Conservation (phyloP, 2,888 invertebrate species). For the Synergus umbraculus region DNA sequence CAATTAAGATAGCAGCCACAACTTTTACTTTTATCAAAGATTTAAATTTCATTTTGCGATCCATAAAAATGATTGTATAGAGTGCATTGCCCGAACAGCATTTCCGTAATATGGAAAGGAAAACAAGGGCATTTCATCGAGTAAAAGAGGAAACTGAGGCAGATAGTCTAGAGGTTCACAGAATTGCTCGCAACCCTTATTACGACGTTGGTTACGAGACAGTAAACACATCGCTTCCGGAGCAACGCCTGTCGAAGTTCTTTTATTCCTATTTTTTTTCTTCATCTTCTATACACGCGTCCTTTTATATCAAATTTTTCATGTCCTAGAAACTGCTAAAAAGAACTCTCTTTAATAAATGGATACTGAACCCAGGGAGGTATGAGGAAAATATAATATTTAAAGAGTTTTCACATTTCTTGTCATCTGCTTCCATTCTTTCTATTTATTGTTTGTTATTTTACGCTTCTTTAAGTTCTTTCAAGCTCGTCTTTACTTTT, state of each 20-base stretch:
- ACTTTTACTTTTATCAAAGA: too few species aligned
- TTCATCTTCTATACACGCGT: not conserved
- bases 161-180: not conserved
- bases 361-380: not conserved
- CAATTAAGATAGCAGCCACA: too few species aligned
- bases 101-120: not conserved
- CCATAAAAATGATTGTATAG: not conserved
- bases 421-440: not conserved
- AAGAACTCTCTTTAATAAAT: not conserved
- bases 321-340: not conserved
- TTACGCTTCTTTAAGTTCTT: too few species aligned
- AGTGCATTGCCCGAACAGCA: not conserved
- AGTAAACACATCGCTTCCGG: not conserved
- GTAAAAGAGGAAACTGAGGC: not conserved
- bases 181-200: not conserved
- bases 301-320: not conserved
- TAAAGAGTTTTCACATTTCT: not conserved
- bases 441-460: too few species aligned
- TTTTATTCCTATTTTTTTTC: not conserved
- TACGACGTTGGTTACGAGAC: conserved; percentile 11
- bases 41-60: not conserved
- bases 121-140: conserved; percentile 1
- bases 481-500: too few species aligned
- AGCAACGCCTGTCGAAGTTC: not conserved
- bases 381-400: not conserved